phyloP scores from a whole-genome alignment of 2,888 invertebrate genomes.

The Dicroscelio sp. region DNA sequence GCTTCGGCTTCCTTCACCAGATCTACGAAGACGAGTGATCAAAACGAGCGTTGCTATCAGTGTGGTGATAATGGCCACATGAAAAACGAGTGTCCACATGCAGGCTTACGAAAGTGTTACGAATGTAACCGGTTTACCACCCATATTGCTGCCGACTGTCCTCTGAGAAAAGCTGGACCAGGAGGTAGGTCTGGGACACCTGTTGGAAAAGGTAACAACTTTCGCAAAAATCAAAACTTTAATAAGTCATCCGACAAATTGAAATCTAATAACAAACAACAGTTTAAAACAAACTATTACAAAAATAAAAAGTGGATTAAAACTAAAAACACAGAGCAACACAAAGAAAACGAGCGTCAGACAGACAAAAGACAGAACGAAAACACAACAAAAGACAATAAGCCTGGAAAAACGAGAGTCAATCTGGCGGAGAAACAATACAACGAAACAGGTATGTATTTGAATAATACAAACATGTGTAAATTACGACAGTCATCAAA shows the following conservation, averaged over 20 bases:
- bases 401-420: not conserved
- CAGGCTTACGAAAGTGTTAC: conserved; percentile 66
- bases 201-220: conserved; percentile 7
- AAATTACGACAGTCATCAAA: not conserved
- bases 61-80: conserved; percentile 49
- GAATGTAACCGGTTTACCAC: conserved; percentile 33
- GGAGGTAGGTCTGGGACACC: not conserved
- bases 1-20: conserved; percentile 3
- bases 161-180: not conserved
- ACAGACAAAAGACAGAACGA: not conserved
- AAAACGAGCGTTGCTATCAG: conserved; percentile 23
- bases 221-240: conserved; percentile 1
- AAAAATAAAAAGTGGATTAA: conserved; percentile 7
- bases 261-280: conserved; percentile 17
- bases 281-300: conserved; percentile 19
- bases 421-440: not conserved
- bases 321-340: conserved; percentile 20
- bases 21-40: not conserved
- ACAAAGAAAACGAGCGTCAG: conserved; percentile 52
- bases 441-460: not conserved
- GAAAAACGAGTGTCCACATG: conserved; percentile 57
- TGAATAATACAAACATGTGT: not conserved
- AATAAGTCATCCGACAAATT: not conserved
- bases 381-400: not conserved
- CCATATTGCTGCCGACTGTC: conserved; percentile 43